A percentile compares a stretch with the other conserved stretches of the same genome.
Conservation (phyloP, 2,113 vertebrate species). For the Sinocyclocheilus maitianheensis region DNA sequence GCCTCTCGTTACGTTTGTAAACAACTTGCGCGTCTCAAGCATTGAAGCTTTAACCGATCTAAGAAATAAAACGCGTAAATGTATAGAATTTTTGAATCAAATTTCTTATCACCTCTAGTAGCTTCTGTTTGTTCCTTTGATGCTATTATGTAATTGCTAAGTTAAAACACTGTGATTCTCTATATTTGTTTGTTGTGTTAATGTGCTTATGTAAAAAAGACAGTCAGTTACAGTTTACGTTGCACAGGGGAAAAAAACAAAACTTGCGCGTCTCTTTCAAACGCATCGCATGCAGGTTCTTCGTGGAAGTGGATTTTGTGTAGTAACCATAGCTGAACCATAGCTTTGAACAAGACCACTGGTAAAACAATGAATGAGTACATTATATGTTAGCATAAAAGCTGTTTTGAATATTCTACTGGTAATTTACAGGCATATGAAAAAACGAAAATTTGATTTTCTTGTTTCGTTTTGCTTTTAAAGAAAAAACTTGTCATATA, state of each 20-base stretch:
- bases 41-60: too few relatives aligned
- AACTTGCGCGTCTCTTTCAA: not conserved
- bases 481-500: too few relatives aligned
- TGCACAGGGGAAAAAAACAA: too few relatives aligned
- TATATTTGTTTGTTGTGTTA: too few relatives aligned
- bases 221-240: too few relatives aligned
- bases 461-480: not conserved
- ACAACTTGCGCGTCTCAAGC: not conserved
- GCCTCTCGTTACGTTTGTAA: constrained; percentile 6
- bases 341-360: not conserved
- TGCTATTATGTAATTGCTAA: too few relatives aligned
- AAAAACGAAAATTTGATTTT: not conserved
- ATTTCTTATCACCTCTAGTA: too few relatives aligned
- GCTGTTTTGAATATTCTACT: not conserved
- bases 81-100: too few relatives aligned
- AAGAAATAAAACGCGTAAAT: too few relatives aligned
- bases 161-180: too few relatives aligned
- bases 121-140: too few relatives aligned
- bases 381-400: not conserved
- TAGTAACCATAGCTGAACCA: not conserved
- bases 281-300: not conserved
- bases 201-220: too few relatives aligned
- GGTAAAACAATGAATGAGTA: not conserved
- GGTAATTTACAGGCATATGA: not conserved
- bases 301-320: not conserved